These are phyloP conservation scores for Dysdera silvatica DNA, from an alignment of 1,140 invertebrate species.

Conservation along the genomic window DNA sequence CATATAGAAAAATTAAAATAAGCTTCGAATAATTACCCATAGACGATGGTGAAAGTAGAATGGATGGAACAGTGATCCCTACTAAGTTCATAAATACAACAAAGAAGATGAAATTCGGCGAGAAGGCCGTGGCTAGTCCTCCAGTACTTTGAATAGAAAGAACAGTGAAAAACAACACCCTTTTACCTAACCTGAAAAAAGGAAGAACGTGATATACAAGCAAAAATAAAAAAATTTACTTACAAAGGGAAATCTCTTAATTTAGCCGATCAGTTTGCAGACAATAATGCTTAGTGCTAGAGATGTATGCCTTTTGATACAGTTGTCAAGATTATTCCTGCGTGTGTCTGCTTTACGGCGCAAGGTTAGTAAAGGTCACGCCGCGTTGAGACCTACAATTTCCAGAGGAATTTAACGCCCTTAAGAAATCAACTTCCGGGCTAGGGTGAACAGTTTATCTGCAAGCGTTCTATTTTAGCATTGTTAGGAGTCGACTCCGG, in stretches of 20 bases:
- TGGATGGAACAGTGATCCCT: slow-evolving; percentile 68
- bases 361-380: not conserved
- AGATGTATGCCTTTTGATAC: not conserved
- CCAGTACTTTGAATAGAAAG: slow-evolving; percentile 62
- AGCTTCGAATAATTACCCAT: slow-evolving; percentile 17
- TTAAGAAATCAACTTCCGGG: too few relatives aligned
- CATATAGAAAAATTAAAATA: too few relatives aligned
- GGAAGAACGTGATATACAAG: not conserved
- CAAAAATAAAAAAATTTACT: not conserved
- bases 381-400: too few relatives aligned
- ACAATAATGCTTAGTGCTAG: not conserved
- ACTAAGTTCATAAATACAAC: slow-evolving; percentile 60
- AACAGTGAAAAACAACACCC: slow-evolving; percentile 68
- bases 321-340: not conserved
- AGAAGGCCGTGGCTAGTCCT: slow-evolving; percentile 65
- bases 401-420: too few relatives aligned
- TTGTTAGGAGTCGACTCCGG: too few relatives aligned
- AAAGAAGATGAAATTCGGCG: slow-evolving; percentile 61
- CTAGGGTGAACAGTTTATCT: too few relatives aligned
- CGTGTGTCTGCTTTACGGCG: not conserved
- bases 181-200: slow-evolving; percentile 50
- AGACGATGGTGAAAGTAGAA: slow-evolving; percentile 47
- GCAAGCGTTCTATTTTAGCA: too few relatives aligned
- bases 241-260: not conserved
- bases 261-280: not conserved